Evolutionary conservation across 1,140 invertebrate genomes (phyloP), one percentile per base, ranked within the genome.

Genomic region (Spodoptera frugiperda): DNA sequence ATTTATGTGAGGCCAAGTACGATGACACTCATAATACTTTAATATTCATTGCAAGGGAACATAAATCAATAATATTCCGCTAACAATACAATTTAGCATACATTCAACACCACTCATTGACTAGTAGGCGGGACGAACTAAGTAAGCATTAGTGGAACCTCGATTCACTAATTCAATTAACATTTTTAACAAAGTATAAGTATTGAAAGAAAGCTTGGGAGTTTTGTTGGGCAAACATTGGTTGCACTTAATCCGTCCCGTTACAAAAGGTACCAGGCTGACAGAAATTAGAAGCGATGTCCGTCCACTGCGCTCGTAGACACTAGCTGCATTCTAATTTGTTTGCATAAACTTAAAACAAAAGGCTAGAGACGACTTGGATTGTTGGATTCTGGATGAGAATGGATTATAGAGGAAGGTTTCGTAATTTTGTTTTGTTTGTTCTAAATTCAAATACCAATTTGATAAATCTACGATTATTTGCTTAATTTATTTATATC

Each of bases 291-390:
- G 44, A 73, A 73, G 54, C 70, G 44, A 21, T 55, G 33, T 54
- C 54, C 48, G 55, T 48, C 65, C 76, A 54, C 15, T 51, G n/a
- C 68, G 61, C 14, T 61, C 51, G 15, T 48, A 59, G 71, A 80
- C 81, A 63, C 78, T 75, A 67, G 14, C 75, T 83, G 84, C 82
- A 83, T 87, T 86, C 63, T 79, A 83, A 86, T 85, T 82, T 88
- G 82, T 85, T 89, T 88, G 84, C 85, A 86, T 86, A 84, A 83
- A 81, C 79, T 86, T 86, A 80, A 81, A 86, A 88, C 88, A 88
- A 88, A 83, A 83, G 82, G 73, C 72, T 76, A 19, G 61, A 61
- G 25, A 33, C 15, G 54, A 10, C 17, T 73, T 73, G 54, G 70
- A 76, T 65, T 51, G 19, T 15, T n/a, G 11, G 21, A 12, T 19